phyloP scores from a whole-genome alignment of 2,888 invertebrate species.

The Nomada hirtipes region DNA sequence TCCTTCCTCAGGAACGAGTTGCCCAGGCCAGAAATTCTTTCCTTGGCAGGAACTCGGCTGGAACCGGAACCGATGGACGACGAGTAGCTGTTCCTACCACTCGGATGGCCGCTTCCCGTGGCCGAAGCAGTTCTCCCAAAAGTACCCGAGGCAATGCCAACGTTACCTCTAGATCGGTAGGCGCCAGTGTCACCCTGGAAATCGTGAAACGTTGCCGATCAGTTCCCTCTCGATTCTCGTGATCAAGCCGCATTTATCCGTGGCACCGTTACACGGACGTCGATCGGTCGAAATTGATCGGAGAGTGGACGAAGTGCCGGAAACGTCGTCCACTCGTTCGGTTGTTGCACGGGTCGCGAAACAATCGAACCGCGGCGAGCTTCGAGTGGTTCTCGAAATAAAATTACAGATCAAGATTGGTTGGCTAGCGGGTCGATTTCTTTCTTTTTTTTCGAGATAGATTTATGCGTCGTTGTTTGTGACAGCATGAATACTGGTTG shows the following conservation, averaged over 20 bases:
- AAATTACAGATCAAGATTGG: constrained; percentile 55
- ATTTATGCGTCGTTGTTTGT: constrained; percentile 41
- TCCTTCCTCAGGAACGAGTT: constrained; percentile 76
- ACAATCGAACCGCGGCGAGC: constrained; percentile 31
- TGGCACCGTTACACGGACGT: constrained; percentile 43
- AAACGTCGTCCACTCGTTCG: constrained; percentile 43
- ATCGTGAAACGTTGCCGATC: constrained; percentile 42
- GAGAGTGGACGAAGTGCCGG: constrained; percentile 32
- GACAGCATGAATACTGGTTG: constrained; percentile 17
- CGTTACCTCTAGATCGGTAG: constrained; percentile 74
- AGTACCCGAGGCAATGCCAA: constrained; percentile 67
- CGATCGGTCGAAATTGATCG: constrained; percentile 47
- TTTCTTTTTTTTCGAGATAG: constrained; percentile 31
- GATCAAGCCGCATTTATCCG: constrained; percentile 43
- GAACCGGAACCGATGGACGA: constrained; percentile 72
- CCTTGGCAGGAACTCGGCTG: constrained; percentile 73
- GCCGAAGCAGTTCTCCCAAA: constrained; percentile 75
- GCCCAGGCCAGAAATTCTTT: constrained; percentile 73
- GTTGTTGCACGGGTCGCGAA: constrained; percentile 11
- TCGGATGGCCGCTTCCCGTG: constrained; percentile 75
- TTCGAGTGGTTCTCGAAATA: constrained; percentile 19
- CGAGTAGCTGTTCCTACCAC: constrained; percentile 78
- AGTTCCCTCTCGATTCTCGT: constrained; percentile 21
- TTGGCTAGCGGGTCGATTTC: constrained; percentile 6
- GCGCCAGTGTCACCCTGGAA: constrained; percentile 78